A percentile compares a stretch with the other conserved stretches of the same genome.
These are phyloP conservation scores for Pomatorhinus ruficollis DNA, from an alignment of 2,113 vertebrate species.

Conservation along the genomic window DNA sequence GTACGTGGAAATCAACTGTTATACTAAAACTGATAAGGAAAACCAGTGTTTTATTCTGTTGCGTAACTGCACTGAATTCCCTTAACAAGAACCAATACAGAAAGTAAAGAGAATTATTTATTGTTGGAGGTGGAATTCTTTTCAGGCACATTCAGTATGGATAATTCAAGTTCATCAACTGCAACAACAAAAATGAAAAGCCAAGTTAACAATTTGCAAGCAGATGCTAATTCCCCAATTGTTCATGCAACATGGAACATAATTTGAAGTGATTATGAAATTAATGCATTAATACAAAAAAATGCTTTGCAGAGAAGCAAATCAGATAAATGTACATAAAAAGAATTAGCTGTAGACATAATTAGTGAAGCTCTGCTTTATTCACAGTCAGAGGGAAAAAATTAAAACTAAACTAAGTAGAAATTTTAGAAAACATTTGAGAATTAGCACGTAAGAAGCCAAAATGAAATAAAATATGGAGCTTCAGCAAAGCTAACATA, in stretches of 20 bases:
- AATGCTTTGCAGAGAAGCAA: constrained; percentile 46
- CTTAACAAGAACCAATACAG: not conserved
- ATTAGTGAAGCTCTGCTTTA: constrained; percentile 13
- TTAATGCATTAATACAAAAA: constrained; percentile 55
- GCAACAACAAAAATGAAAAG: constrained; percentile 44
- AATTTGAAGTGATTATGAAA: constrained; percentile 60
- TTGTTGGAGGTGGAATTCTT: constrained; percentile 5
- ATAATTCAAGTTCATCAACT: constrained; percentile 39
- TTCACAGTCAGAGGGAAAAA: constrained; percentile 32
- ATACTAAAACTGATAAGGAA: not conserved
- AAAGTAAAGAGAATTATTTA: constrained; percentile 28
- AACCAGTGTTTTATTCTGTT: not conserved
- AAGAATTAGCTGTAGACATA: constrained; percentile 37
- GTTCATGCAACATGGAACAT: constrained; percentile 49
- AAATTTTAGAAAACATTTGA: not conserved
- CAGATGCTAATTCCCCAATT: constrained; percentile 60
- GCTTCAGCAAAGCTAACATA: not conserved
- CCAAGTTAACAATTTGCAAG: constrained; percentile 34
- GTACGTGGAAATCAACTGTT: not conserved
- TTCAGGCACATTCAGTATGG: not conserved
- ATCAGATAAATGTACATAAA: constrained; percentile 51
- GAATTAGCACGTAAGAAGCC: not conserved
- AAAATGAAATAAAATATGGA: not conserved
- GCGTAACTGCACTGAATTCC: not conserved
- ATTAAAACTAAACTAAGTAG: not conserved